These are phyloP conservation scores for Isurus oxyrinchus DNA, from an alignment of 2,113 vertebrate species.

Conservation along the genomic window DNA sequence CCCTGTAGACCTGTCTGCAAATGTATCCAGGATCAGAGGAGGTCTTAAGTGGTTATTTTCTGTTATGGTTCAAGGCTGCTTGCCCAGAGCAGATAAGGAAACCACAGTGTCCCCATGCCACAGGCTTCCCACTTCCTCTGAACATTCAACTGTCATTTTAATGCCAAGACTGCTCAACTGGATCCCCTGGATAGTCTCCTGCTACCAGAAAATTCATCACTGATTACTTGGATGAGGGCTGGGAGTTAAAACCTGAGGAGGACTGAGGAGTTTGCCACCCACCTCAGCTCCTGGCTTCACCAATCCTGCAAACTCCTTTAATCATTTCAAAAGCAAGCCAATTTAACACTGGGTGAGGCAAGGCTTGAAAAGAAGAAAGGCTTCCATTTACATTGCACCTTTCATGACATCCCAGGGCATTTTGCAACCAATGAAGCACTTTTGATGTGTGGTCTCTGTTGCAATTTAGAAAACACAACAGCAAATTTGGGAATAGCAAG, in stretches of 20 bases:
- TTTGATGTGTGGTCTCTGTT: neutral
- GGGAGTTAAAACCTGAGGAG: neutral
- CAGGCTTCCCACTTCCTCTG: neutral
- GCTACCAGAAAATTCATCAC: no score
- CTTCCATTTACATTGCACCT: neutral
- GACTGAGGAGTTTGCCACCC: neutral
- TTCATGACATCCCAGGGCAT: neutral
- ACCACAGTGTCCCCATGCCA: neutral
- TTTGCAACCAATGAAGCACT: neutral
- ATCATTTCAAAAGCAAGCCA: neutral
- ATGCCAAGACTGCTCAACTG: neutral
- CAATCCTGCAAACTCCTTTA: neutral
- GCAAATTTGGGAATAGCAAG: neutral
- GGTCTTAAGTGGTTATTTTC: neutral
- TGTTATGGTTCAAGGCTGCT: neutral
- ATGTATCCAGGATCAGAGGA: no score
- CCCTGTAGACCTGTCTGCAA: neutral
- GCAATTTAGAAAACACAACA: neutral
- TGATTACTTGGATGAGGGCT: no score
- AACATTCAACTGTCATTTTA: neutral
- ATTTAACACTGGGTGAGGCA: neutral
- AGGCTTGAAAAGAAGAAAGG: neutral
- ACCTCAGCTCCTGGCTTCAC: neutral
- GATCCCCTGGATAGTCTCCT: neutral
- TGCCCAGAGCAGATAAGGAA: neutral